Conservation (phyloP, 2,797 vertebrate genomes). For the Enteromius afrohamiltoni region DNA sequence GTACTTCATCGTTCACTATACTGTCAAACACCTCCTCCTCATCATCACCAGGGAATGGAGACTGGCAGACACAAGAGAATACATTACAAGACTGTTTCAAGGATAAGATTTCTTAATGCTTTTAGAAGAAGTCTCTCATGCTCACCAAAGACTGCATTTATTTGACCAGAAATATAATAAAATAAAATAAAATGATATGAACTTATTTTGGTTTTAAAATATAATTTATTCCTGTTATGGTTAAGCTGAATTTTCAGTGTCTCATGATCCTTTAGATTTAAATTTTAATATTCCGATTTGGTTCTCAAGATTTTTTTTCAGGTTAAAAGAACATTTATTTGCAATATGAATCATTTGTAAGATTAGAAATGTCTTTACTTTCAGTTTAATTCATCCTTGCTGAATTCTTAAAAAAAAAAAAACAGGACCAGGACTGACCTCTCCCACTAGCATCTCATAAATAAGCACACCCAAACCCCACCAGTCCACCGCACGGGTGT, state of each 20-base stretch:
- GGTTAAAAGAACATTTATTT: background rate
- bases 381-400: background rate
- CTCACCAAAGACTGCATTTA: background rate
- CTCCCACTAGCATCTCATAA: conserved; percentile 96
- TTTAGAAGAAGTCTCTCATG: background rate
- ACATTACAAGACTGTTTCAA: background rate
- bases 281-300: background rate
- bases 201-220: background rate
- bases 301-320: background rate
- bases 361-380: background rate
- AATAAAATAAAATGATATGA: background rate
- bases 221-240: background rate
- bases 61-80: conserved; percentile 72
- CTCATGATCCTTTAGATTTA: background rate
- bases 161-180: background rate
- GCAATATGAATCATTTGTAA: background rate
- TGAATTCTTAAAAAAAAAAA: background rate
- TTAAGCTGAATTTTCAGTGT: background rate
- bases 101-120: background rate
- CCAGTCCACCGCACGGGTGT: conserved; percentile 95
- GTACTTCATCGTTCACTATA: conserved; percentile 90
- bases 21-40: conserved; percentile 98
- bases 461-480: conserved; percentile 95
- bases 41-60: conserved; percentile 93
- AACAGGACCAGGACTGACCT: conserved; percentile 81